phyloP scores from a whole-genome alignment of 2,113 vertebrate species.

The Sigmodon hispidus region DNA sequence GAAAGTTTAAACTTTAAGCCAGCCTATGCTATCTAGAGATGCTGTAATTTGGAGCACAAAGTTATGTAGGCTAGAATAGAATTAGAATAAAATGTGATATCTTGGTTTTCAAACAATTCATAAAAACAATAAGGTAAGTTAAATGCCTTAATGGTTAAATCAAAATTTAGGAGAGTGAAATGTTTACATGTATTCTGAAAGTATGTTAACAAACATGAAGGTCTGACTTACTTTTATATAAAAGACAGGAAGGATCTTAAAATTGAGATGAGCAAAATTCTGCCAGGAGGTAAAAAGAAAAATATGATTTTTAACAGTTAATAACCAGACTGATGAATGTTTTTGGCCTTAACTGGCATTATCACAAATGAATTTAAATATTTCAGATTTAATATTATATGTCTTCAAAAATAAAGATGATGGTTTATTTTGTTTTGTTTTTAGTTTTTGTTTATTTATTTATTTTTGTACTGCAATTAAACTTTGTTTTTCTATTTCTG shows the following conservation, averaged over 20 bases:
- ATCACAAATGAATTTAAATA: constrained; percentile 14
- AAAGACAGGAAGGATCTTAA: background rate
- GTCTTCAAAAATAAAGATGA: constrained; percentile 2
- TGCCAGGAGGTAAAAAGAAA: background rate
- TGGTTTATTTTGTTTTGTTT: background rate
- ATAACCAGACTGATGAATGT: background rate
- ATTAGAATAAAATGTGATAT: background rate
- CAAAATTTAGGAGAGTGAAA: constrained; percentile 22
- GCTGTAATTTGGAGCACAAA: background rate
- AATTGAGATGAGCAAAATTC: background rate
- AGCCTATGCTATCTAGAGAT: background rate
- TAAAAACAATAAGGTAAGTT: background rate
- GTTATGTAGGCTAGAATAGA: background rate
- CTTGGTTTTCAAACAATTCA: background rate
- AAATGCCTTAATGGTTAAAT: background rate
- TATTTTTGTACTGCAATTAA: background rate
- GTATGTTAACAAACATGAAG: background rate
- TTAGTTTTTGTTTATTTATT: background rate
- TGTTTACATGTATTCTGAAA: background rate
- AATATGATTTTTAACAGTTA: background rate
- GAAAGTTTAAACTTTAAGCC: background rate
- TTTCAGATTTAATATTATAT: background rate
- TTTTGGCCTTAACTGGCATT: background rate
- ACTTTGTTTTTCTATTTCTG: constrained; percentile 45
- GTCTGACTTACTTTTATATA: background rate